Evolutionary conservation across 2,797 vertebrate species (phyloP).

Genomic region (Ctenopoma kingsleyae): DNA sequence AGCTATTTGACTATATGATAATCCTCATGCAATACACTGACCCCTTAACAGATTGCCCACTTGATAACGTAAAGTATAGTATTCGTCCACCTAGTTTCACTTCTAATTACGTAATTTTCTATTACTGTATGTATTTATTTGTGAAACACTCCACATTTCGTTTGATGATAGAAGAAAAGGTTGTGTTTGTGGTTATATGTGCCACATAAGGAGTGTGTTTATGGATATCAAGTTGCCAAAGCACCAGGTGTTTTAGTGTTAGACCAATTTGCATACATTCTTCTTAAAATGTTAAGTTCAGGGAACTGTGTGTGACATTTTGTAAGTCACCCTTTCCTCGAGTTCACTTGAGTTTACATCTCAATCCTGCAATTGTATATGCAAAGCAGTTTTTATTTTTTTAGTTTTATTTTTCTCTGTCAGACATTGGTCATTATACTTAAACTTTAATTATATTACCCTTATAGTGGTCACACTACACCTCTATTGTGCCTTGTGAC

Average conservation of each 20-base stretch:
- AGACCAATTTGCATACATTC: constrained; percentile 7
- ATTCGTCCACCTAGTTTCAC: neutral
- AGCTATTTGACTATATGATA: too few species aligned
- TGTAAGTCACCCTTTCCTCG: constrained; percentile 8
- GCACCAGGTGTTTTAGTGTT: constrained; percentile 16
- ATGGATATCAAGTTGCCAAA: constrained; percentile 26
- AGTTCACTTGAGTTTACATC: constrained; percentile 31
- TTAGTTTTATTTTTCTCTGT: too few species aligned
- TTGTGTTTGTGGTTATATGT: constrained; percentile 34
- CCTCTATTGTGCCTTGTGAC: constrained; percentile 67
- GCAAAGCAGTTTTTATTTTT: constrained; percentile 29
- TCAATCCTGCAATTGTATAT: constrained; percentile 28
- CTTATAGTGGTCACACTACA: constrained; percentile 49
- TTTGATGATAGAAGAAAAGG: constrained; percentile 34
- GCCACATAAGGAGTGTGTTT: constrained; percentile 30
- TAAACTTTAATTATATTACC: constrained; percentile 44
- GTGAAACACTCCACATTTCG: neutral
- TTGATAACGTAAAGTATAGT: too few species aligned
- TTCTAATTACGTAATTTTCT: neutral
- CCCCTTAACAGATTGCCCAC: too few species aligned
- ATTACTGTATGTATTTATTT: constrained; percentile 17
- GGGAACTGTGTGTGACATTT: constrained; percentile 37
- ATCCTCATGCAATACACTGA: too few species aligned
- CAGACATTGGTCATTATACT: constrained; percentile 39
- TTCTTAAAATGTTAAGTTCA: constrained; percentile 9